Base-by-base conservation (phyloP, 2,797 vertebrate genomes). In the Neoniphon sammara region DNA sequence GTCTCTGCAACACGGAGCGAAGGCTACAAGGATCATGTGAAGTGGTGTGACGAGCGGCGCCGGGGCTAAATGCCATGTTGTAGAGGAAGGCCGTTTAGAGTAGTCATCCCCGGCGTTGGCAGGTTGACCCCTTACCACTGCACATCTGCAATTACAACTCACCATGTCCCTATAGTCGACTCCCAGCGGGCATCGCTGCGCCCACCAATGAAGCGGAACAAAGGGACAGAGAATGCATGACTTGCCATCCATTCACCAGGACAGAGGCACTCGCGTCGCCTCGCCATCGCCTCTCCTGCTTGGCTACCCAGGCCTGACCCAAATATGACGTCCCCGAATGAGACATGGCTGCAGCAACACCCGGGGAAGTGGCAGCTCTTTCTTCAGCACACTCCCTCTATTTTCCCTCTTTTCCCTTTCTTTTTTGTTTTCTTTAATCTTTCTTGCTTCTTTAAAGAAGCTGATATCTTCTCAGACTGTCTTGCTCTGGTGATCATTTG, bases 301-400 rank as follows among this genome's bases (percentile, higher is more conserved):
- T 71, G 82, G 84, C 65, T 87, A 21, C 70, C 81, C 80, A 80
- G 73, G 83, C 86, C 85, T 90, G 90, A 92, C 89, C 90, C 86
- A 91, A 78, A 91, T 91, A 82, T 81, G 72, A 87, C 31, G 53
- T 55, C 68, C 77, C 80, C 7, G 18, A 75, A 87, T 70, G 70
- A 81, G 82, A 86, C 70, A 10, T 4, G n/a, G 77, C 75, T 82
- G 73, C 58, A 83, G 67, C 71, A 65, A 68, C 84, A 85, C 75
- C 75, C 25, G 21, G 53, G 50, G 78, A 86, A 67, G 71, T 63
- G 70, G 60, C 70, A 60, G 68, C 64, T 75, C 76, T 70, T 75
- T 68, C 65, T 72, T 70, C 63, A 65, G 42, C 54, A 17, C 63
- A 11, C 62, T 57, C 15, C 46, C 60, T 47, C 47, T 30, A 72